phyloP scores from a whole-genome alignment of 1,140 invertebrate species.

The Aphidius ervi region DNA sequence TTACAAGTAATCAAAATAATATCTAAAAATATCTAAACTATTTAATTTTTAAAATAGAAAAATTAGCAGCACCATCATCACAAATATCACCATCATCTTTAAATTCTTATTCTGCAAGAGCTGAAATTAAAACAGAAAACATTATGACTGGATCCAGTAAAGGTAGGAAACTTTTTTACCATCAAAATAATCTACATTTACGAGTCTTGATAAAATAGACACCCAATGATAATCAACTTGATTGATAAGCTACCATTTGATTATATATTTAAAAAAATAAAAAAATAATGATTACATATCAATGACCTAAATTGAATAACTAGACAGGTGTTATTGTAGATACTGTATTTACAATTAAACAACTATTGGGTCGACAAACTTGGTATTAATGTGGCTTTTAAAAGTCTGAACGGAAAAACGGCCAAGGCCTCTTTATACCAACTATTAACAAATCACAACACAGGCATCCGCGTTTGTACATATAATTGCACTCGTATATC shows the following conservation, averaged over 20 bases:
- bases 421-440: constrained; percentile 40
- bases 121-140: constrained; percentile 52
- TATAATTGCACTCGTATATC: constrained; percentile 38
- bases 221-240: too few relatives aligned
- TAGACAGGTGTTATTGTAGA: neutral
- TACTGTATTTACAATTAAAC: constrained; percentile 9
- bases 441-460: constrained; percentile 37
- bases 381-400: constrained; percentile 15
- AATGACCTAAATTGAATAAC: too few relatives aligned
- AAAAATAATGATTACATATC: too few relatives aligned
- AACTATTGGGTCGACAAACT: constrained; percentile 15
- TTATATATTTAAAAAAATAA: too few relatives aligned
- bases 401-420: constrained; percentile 45
- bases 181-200: constrained; percentile 18
- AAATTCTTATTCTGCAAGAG: constrained; percentile 45
- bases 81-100: constrained; percentile 42
- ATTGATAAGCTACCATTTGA: too few relatives aligned
- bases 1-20: constrained; percentile 10
- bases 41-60: constrained; percentile 41
- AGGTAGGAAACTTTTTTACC: constrained; percentile 39
- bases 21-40: neutral
- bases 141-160: constrained; percentile 49
- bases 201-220: neutral
- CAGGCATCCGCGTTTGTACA: constrained; percentile 51
- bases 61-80: constrained; percentile 51